These are phyloP conservation scores for Engystomops pustulosus DNA, from an alignment of 2,113 vertebrate species.

Conservation along the genomic window DNA sequence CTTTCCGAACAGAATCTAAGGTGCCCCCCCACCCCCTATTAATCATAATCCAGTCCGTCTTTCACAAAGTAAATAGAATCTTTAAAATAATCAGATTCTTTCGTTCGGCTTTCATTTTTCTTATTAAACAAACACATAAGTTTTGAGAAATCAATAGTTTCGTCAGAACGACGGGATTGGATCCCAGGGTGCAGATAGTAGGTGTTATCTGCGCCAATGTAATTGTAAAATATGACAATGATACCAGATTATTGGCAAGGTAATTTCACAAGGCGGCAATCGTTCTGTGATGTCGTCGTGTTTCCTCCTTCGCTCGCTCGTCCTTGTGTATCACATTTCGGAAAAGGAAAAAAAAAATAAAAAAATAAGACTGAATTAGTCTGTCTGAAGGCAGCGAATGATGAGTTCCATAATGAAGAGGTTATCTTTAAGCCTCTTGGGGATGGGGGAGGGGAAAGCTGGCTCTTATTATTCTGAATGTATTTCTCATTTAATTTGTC, in stretches of 20 bases:
- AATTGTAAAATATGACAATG: conserved; percentile 68
- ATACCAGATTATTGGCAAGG: conserved; percentile 62
- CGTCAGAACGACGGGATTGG: conserved; percentile 53
- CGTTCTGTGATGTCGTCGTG: conserved; percentile 54
- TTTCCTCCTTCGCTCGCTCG: conserved; percentile 54
- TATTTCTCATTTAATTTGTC: conserved; percentile 50
- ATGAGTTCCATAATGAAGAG: conserved; percentile 57
- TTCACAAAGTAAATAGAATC: conserved; percentile 79
- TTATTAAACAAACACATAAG: conserved; percentile 69
- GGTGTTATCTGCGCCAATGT: conserved; percentile 61
- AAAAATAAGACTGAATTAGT: conserved; percentile 54
- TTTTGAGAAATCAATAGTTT: conserved; percentile 68
- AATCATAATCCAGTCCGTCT: conserved; percentile 78
- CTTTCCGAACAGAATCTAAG: conserved; percentile 62
- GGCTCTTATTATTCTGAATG: conserved; percentile 30
- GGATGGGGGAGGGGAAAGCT: background rate
- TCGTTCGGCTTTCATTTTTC: conserved; percentile 75
- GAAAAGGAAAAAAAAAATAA: conserved; percentile 2
- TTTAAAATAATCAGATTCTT: conserved; percentile 71
- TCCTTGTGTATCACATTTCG: conserved; percentile 57
- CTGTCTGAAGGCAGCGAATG: conserved; percentile 57
- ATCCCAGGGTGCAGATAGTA: conserved; percentile 6
- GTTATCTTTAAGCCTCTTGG: conserved; percentile 49
- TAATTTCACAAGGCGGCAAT: conserved; percentile 65
- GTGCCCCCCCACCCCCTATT: conserved; percentile 69